These are phyloP conservation scores for Atethmia centrago DNA, from an alignment of 2,888 invertebrate species.

Conservation along the genomic window DNA sequence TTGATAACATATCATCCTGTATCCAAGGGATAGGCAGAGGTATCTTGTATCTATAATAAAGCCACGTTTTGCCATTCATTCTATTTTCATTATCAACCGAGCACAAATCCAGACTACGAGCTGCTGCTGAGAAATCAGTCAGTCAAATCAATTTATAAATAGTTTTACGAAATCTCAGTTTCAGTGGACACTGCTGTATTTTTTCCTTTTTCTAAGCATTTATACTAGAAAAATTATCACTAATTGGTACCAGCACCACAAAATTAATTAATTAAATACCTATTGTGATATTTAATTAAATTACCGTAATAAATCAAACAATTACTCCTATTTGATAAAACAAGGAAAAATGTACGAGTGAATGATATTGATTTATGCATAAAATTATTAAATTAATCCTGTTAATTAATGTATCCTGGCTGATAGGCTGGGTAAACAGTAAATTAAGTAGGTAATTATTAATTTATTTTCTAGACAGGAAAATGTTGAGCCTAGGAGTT, in stretches of 20 bases:
- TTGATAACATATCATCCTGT: no score
- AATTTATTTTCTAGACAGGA: not conserved
- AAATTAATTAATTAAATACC: not conserved
- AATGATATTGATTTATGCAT: slow-evolving; percentile 7
- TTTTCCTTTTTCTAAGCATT: not conserved
- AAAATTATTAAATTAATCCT: not conserved
- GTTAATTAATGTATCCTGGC: not conserved
- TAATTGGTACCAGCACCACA: not conserved
- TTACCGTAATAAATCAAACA: not conserved
- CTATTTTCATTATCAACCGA: no score
- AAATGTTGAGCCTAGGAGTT: not conserved
- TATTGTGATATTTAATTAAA: not conserved
- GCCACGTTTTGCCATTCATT: no score
- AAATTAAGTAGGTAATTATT: not conserved
- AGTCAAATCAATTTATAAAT: not conserved
- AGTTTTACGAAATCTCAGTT: not conserved
- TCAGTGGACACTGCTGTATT: not conserved
- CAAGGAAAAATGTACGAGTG: slow-evolving; percentile 1
- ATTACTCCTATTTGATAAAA: slow-evolving; percentile 1
- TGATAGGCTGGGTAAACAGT: not conserved
- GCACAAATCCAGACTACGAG: no score
- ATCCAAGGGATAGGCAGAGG: no score
- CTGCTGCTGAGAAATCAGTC: no score
- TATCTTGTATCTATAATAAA: no score
- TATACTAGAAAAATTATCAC: not conserved